Evolutionary conservation across 2,888 invertebrate genomes (phyloP), one percentile per base, ranked within the genome.

Genomic region (Lottia scabra): DNA sequence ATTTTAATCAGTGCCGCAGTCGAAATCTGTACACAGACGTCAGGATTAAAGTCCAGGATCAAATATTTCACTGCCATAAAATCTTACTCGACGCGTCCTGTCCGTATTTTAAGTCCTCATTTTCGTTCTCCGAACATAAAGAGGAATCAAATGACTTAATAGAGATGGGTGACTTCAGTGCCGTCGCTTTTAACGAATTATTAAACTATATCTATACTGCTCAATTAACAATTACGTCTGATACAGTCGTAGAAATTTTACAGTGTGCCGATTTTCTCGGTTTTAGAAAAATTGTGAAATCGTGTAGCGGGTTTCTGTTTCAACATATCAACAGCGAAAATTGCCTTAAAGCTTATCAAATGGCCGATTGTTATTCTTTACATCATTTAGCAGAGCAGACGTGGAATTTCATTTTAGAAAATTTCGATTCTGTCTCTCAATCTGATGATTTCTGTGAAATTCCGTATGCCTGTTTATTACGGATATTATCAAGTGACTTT

Each of bases 241-340:
- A 71, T 4, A 70, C 70, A 30, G 72, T 75, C n/a, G 71, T 75
- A 8, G 75, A 75, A 27, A 66, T 73, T 1, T 23, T 75, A 8
- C 67, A 71, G 30, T 73, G 72, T 71, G 75, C 75, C 0, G 73
- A 75, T 30, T 75, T 75, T 27, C 68, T 75, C n/a, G 73, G 73
- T 68, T 71, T 75, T 43, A 67, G 68, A 19, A 56, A 68, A 2
- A 67, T 75, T 23, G 73, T 75, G 3, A 67, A 75, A n/a, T 43
- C 68, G 6, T 75, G 75, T 30, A 68, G 71, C 45, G 65, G 68
- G 16, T 69, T 75, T 26, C 44, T 75, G 6, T 63, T 68, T 12
- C 75, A 75, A 45, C 72, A 75, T 30, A 67, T 75, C 26, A 66
- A 70, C 16, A 19, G 16, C 8, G 72, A 75, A 15, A 75, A 73